These are phyloP conservation scores for Alexandromys fortis DNA, from an alignment of 2,113 vertebrate species.

Conservation along the genomic window DNA sequence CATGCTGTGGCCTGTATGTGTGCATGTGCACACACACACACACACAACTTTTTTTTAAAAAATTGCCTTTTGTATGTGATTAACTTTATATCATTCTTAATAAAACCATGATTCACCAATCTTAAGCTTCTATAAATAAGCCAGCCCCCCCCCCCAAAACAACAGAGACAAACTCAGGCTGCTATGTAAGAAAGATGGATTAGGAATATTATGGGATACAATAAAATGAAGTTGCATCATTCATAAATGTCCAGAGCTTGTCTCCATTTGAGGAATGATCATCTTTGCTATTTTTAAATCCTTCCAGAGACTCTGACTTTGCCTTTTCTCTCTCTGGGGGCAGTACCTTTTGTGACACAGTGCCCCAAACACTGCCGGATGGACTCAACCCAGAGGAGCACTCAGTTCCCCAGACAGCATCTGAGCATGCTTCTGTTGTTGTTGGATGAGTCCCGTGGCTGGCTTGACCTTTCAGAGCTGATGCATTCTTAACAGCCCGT, in stretches of 20 bases:
- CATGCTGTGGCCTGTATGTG: background rate
- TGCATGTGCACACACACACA: background rate
- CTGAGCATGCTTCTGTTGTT: conserved; percentile 37
- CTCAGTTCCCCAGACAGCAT: background rate
- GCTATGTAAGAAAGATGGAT: background rate
- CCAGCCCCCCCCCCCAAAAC: background rate
- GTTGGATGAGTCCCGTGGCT: conserved; percentile 49
- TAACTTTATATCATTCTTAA: conserved; percentile 13
- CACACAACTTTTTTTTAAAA: background rate
- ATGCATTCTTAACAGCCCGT: conserved; percentile 74
- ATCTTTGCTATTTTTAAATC: conserved; percentile 34
- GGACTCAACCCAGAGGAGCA: conserved; percentile 58
- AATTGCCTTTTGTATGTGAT: background rate
- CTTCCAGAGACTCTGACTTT: background rate
- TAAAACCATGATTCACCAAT: background rate
- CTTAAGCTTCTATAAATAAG: background rate
- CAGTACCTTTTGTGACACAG: conserved; percentile 23
- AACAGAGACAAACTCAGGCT: background rate
- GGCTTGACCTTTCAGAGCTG: conserved; percentile 58
- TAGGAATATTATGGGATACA: background rate
- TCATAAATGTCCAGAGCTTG: background rate
- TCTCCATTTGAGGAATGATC: conserved; percentile 13
- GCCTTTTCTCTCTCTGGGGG: background rate
- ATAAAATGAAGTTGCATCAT: background rate
- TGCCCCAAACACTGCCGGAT: background rate